These are phyloP conservation scores for Volucella bombylans DNA, from an alignment of 2,888 invertebrate species.

Conservation along the genomic window DNA sequence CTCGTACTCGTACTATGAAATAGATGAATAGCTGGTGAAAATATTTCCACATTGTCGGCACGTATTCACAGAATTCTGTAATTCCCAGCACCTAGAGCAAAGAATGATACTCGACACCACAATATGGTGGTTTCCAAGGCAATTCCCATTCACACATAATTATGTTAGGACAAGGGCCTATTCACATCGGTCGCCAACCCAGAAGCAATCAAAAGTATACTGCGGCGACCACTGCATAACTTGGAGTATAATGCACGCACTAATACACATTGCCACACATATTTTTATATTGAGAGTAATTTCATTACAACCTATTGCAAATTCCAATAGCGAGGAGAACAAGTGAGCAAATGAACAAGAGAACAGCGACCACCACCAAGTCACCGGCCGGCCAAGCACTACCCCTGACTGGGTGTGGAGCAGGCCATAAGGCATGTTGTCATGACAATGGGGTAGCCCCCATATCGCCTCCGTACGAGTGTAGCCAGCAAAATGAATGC, in stretches of 20 bases:
- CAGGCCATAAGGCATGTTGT: no score
- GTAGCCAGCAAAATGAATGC: slow-evolving; percentile 17
- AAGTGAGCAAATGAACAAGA: no score
- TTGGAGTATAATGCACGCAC: slow-evolving; percentile 48
- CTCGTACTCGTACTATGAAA: no score
- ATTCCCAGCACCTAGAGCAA: no score
- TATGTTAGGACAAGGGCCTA: slow-evolving; percentile 28
- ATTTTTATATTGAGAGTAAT: slow-evolving; percentile 54
- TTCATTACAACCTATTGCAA: slow-evolving; percentile 46
- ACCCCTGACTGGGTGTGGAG: no score
- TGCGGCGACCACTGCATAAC: slow-evolving; percentile 15
- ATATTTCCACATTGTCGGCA: no score
- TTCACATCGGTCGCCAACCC: slow-evolving; percentile 69
- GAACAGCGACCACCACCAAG: no score
- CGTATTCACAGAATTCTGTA: no score
- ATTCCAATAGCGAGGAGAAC: no score
- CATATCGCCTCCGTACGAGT: slow-evolving; percentile 32
- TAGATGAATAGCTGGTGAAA: no score
- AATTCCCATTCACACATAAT: slow-evolving; percentile 60
- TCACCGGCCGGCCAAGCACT: neutral
- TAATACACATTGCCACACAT: slow-evolving; percentile 21
- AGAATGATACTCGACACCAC: no score
- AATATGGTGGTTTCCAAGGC: slow-evolving; percentile 31
- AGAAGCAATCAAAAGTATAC: slow-evolving; percentile 65
- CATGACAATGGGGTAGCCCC: no score